Percentiles rank a stretch among this genome's conserved stretches.
phyloP scores from a whole-genome alignment of 2,888 invertebrate species.

The Lasioglossum morio region DNA sequence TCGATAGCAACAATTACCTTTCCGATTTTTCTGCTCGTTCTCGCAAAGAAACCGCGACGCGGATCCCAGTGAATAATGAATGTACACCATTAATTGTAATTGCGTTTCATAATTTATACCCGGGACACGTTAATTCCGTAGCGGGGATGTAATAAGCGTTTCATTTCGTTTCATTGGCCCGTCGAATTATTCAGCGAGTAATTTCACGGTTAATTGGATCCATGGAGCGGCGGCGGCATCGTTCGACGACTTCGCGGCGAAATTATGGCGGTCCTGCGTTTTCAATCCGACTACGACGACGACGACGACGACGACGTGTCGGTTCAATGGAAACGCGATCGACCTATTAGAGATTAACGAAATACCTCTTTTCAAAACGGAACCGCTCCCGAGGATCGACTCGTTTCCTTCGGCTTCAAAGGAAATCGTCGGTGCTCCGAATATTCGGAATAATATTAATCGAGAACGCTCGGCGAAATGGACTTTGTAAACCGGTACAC shows the following conservation, averaged over 20 bases:
- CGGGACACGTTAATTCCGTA: slow-evolving; percentile 45
- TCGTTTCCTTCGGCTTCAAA: background rate
- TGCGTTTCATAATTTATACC: slow-evolving; percentile 36
- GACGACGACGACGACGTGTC: background rate
- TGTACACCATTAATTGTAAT: slow-evolving; percentile 50
- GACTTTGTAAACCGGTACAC: background rate
- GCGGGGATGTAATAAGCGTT: slow-evolving; percentile 53
- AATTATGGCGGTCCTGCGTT: slow-evolving; percentile 1
- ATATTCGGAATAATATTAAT: background rate
- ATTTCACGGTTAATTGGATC: slow-evolving; percentile 53
- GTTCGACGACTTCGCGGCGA: slow-evolving; percentile 11
- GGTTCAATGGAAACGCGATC: background rate
- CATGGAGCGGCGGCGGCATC: slow-evolving; percentile 14
- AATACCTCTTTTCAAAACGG: background rate
- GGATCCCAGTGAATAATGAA: slow-evolving; percentile 22
- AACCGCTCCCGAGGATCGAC: background rate
- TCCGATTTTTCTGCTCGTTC: background rate
- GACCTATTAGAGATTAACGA: slow-evolving; percentile 22
- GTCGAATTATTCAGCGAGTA: slow-evolving; percentile 42
- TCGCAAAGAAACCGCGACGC: slow-evolving; percentile 12
- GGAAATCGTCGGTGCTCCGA: background rate
- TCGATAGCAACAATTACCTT: background rate
- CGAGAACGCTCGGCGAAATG: background rate
- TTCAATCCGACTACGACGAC: background rate
- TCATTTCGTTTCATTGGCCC: slow-evolving; percentile 37